phyloP scores from a whole-genome alignment of 1,140 invertebrate species.

The Drosophila kanapiae region DNA sequence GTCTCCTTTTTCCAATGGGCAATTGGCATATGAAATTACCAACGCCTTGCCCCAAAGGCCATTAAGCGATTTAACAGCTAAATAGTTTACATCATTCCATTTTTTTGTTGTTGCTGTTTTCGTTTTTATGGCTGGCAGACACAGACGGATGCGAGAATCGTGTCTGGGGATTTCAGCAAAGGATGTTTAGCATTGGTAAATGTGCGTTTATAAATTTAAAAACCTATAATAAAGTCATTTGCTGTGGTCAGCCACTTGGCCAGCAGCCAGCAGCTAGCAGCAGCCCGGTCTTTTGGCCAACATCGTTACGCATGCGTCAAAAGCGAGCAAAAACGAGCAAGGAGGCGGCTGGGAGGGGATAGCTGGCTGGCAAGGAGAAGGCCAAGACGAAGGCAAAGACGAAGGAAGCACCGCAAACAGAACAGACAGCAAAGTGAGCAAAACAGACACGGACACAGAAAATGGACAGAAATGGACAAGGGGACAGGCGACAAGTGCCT shows the following conservation, averaged over 20 bases:
- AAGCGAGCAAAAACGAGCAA: conserved; percentile 1
- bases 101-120: not conserved
- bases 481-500: conserved; percentile 47
- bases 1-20: not conserved
- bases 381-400: conserved; percentile 2
- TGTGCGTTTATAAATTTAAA: conserved; percentile 82
- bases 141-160: conserved; percentile 26
- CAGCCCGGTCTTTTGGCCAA: conserved; percentile 31
- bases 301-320: conserved; percentile 59
- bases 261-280: conserved; percentile 7
- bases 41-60: conserved; percentile 26
- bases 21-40: conserved; percentile 18
- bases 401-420: conserved; percentile 23
- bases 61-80: conserved; percentile 41
- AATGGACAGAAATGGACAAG: conserved; percentile 6
- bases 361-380: not conserved
- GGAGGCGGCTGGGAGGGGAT: not conserved
- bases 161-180: conserved; percentile 63
- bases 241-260: conserved; percentile 57
- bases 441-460: conserved; percentile 45
- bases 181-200: conserved; percentile 74
- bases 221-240: conserved; percentile 82
- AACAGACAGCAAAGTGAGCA: conserved; percentile 43
- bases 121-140: conserved; percentile 13
- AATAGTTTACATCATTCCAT: conserved; percentile 44